These are phyloP conservation scores for Gnatocerus cornutus DNA, from an alignment of 2,888 invertebrate species.

Conservation along the genomic window DNA sequence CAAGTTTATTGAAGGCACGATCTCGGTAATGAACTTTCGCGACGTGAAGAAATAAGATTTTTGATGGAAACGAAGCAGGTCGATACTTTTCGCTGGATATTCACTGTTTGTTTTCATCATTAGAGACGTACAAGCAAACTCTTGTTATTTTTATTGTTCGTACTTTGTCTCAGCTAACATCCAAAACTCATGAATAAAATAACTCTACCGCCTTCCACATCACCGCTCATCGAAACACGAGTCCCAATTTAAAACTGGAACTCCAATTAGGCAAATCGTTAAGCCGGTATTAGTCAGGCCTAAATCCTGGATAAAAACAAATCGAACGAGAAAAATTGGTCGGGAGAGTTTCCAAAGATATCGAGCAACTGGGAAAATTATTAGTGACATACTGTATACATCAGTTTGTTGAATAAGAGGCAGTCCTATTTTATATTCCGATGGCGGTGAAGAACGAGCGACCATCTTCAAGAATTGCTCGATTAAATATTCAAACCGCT, in stretches of 20 bases:
- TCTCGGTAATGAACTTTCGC: not conserved
- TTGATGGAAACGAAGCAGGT: too few relatives aligned
- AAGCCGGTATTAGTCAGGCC: constrained; percentile 30
- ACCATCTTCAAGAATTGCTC: constrained; percentile 43
- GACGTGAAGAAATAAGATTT: too few relatives aligned
- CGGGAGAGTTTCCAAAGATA: constrained; percentile 12
- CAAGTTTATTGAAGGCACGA: not conserved
- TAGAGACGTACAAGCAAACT: not conserved
- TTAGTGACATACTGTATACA: not conserved
- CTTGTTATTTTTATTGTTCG: not conserved
- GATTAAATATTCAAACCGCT: constrained; percentile 44
- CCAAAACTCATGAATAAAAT: constrained; percentile 8
- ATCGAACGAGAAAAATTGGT: constrained; percentile 38
- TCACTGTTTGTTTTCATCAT: not conserved
- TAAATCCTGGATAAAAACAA: constrained; percentile 32
- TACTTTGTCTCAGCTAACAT: not conserved
- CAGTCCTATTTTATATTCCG: constrained; percentile 42
- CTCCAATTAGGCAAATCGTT: constrained; percentile 37
- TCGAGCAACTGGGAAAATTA: too few relatives aligned
- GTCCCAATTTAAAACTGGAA: constrained; percentile 15
- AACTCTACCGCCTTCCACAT: constrained; percentile 1
- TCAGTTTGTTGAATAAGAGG: constrained; percentile 32
- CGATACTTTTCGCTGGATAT: too few relatives aligned
- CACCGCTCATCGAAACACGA: constrained; percentile 1
- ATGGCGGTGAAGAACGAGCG: constrained; percentile 22